Conservation (phyloP, 2,113 vertebrate genomes). For the Melanerpes formicivorus region DNA sequence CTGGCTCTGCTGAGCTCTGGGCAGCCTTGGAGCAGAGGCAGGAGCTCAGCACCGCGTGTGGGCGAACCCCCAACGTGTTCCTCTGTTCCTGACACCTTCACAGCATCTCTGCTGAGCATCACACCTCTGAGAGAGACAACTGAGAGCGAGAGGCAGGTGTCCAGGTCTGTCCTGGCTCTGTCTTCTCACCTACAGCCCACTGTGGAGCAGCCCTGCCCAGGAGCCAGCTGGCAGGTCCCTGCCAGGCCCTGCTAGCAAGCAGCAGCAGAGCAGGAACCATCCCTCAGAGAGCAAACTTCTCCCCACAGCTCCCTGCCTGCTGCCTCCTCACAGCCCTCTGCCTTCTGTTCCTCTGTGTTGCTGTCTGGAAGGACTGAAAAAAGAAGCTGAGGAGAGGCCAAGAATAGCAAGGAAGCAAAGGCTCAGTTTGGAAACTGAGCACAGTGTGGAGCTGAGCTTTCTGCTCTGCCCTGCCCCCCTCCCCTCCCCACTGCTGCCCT, state of each 20-base stretch:
- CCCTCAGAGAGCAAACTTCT: background rate
- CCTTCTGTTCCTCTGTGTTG: background rate
- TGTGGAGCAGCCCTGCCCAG: background rate
- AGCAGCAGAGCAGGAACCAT: background rate
- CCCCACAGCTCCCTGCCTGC: background rate
- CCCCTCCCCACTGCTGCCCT: background rate
- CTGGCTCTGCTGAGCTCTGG: background rate
- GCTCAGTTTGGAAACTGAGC: background rate
- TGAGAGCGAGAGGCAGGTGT: background rate
- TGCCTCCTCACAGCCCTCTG: background rate
- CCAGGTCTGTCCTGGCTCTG: background rate
- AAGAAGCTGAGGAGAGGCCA: background rate
- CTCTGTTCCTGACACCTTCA: background rate
- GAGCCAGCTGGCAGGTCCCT: background rate
- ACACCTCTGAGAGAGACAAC: background rate
- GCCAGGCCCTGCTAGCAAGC: background rate
- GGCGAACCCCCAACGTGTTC: background rate
- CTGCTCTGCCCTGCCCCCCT: background rate
- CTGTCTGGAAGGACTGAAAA: background rate
- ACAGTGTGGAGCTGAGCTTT: background rate
- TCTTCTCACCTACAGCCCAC: background rate
- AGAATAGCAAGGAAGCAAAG: background rate
- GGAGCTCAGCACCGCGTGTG: background rate
- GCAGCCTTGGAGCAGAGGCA: background rate
- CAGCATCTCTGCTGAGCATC: background rate